A percentile compares a stretch with the other conserved stretches of the same genome.
These are phyloP conservation scores for Patagioenas fasciata DNA, from an alignment of 2,113 vertebrate genomes.

Conservation along the genomic window DNA sequence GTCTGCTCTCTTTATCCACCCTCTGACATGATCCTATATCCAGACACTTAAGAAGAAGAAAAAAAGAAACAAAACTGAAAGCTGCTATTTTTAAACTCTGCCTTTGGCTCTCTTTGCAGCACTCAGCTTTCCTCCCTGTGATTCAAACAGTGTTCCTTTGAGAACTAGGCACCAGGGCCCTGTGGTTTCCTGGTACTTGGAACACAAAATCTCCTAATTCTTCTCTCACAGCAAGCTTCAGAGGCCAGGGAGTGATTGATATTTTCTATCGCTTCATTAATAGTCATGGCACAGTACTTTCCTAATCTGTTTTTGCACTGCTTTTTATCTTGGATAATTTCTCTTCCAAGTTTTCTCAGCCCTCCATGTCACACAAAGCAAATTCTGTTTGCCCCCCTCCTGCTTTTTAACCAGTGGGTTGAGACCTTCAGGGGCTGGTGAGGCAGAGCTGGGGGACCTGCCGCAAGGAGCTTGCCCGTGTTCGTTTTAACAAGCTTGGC, in stretches of 20 bases:
- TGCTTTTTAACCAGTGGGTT: neutral
- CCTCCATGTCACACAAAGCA: neutral
- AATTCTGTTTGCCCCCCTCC: slow-evolving; percentile 28
- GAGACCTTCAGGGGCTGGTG: neutral
- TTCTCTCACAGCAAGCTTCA: slow-evolving; percentile 50
- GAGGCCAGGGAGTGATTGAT: slow-evolving; percentile 28
- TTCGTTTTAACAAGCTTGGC: neutral
- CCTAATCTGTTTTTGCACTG: slow-evolving; percentile 37
- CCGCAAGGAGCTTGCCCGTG: neutral
- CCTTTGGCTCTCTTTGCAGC: slow-evolving; percentile 22
- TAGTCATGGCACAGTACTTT: slow-evolving; percentile 35
- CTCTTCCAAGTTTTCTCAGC: slow-evolving; percentile 15
- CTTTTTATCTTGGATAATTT: slow-evolving; percentile 23
- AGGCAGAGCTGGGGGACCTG: neutral
- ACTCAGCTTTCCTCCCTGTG: neutral
- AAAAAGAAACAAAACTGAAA: slow-evolving; percentile 62
- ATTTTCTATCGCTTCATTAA: slow-evolving; percentile 50
- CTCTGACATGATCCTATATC: slow-evolving; percentile 36
- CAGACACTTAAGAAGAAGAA: slow-evolving; percentile 43
- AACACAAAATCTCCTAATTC: slow-evolving; percentile 57
- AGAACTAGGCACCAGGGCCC: slow-evolving; percentile 40
- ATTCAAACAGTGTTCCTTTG: slow-evolving; percentile 55
- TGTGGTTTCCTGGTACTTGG: slow-evolving; percentile 51
- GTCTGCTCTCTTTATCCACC: slow-evolving; percentile 24
- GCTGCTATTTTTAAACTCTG: slow-evolving; percentile 64